A percentile compares a stretch with the other conserved stretches of the same genome.
Conservation (phyloP, 1,140 invertebrate genomes). For the Bombus balteatus region DNA sequence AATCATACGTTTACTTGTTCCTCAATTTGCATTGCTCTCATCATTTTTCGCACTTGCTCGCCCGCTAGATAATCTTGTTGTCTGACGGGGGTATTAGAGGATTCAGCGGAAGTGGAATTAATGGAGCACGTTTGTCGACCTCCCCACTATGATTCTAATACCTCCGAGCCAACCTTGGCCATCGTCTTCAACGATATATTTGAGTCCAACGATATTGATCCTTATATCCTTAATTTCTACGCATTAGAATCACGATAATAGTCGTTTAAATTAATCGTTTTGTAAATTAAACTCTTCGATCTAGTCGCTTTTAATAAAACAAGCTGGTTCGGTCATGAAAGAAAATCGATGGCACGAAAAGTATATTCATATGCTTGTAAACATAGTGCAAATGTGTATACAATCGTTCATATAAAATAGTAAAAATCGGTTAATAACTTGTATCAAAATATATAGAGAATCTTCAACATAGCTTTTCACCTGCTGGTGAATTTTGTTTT, state of each 20-base stretch:
- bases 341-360: not conserved
- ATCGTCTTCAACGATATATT: not conserved
- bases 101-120: slow-evolving; percentile 17
- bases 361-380: not conserved
- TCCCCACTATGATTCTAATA: not conserved
- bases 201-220: not conserved
- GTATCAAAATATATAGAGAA: not conserved
- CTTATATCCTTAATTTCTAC: not conserved
- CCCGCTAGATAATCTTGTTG: not conserved
- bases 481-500: not conserved
- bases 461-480: not conserved
- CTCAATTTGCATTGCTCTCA: not conserved
- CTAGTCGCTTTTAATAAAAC: not conserved
- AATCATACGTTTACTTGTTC: not conserved
- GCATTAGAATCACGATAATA: too few species aligned
- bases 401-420: not conserved
- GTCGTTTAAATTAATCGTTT: not conserved
- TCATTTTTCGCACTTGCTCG: not conserved
- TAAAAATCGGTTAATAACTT: not conserved
- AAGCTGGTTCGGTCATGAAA: not conserved
- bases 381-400: not conserved
- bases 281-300: not conserved
- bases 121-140: not conserved
- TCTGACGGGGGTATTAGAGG: not conserved
- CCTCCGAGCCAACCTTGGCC: not conserved